Base-by-base conservation (phyloP, 2,113 vertebrate species). In the Rutilus rutilus region DNA sequence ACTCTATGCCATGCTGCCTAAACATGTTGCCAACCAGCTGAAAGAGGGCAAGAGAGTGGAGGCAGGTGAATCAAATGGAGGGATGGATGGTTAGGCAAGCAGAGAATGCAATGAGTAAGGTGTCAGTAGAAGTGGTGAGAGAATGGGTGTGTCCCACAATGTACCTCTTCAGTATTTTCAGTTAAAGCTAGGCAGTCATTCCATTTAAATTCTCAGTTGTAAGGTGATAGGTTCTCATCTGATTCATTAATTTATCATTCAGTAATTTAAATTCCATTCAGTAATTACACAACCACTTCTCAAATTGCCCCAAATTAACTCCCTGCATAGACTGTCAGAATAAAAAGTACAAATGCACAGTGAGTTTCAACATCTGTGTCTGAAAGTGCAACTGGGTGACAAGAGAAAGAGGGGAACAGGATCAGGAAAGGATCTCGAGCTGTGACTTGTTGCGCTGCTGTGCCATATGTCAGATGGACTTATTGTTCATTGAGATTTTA, bases 1-100 rank as follows among this genome's bases (percentile, higher is more conserved):
- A 83, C 94, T 96, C 60, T 95, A 95, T 0, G 94, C 95, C 86
- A 96, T 96, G 95, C 93, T 96, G 36, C 95, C 95, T 57, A 94
- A 94, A 84, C 95, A 96, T 0, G 95, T 96, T 82, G 95, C 95
- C 88, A 95, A 96, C 89, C 94, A 95, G 89, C 92, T 96, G 82
- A 95, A 95, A 54, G 95, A 96, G 83, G 95, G 95, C 65, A 95
- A 96, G 87, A 90, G 73, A 90, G 95, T 96, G 6, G 94, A 96
- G 90, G 95, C 95, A 94, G 95, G 95, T 96, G 91, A 93, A 91
- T 93, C 89, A 86, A 21, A 84, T 4, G 6, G 9, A 82, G 12
- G 23, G 74, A 80, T 39, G 59, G 30, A 47, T 21, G 27, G 25
- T 54, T 25, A 50, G 27, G 33, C 12, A 27, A 9, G 27, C 92